phyloP scores from a whole-genome alignment of 2,888 invertebrate genomes.

The Anagyrus pseudococci region DNA sequence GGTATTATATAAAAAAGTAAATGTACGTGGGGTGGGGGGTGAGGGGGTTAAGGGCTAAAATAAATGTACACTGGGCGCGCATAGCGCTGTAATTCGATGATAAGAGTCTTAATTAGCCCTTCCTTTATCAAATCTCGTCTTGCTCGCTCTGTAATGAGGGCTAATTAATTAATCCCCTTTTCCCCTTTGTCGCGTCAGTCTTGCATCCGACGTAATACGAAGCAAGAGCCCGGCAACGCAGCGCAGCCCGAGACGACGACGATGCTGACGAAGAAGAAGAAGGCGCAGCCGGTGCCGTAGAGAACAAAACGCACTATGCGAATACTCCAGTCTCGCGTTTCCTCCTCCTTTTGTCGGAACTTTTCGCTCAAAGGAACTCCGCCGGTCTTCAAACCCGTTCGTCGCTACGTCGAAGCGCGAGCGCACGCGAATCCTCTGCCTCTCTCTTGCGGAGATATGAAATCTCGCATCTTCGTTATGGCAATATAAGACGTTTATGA shows the following conservation, averaged over 20 bases:
- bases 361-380: slow-evolving; percentile 30
- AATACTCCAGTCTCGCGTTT: slow-evolving; percentile 18
- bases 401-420: neutral
- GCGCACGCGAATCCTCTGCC: slow-evolving; percentile 8
- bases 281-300: too few species aligned
- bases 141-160: slow-evolving; percentile 31
- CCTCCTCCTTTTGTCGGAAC: slow-evolving; percentile 8
- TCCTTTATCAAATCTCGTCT: slow-evolving; percentile 36
- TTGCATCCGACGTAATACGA: slow-evolving; percentile 15
- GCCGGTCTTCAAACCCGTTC: neutral
- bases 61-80: slow-evolving; percentile 17
- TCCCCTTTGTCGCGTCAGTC: slow-evolving; percentile 19
- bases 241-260: too few species aligned
- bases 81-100: slow-evolving; percentile 23
- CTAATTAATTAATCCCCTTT: slow-evolving; percentile 30
- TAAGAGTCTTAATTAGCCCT: slow-evolving; percentile 34
- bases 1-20: neutral
- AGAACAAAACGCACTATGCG: slow-evolving; percentile 2
- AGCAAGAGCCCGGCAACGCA: neutral
- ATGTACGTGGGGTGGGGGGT: neutral
- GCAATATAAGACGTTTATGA: too few species aligned
- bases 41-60: slow-evolving; percentile 3
- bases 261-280: too few species aligned
- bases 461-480: too few species aligned
- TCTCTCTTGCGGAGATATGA: too few species aligned